phyloP scores from a whole-genome alignment of 2,797 vertebrate genomes.

The Ptychadena robeensis region DNA sequence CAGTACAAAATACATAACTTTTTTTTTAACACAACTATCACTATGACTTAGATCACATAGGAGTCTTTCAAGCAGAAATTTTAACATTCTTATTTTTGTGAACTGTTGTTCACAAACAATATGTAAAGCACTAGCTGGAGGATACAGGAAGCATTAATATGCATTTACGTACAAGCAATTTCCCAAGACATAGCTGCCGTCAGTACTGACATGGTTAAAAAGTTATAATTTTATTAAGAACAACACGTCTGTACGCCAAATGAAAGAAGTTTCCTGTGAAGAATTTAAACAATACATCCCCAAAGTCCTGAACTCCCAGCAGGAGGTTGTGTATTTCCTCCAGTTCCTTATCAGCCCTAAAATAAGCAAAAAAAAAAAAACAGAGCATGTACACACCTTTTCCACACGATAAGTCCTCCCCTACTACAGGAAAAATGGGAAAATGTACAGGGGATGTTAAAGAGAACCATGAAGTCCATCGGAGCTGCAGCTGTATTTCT shows the following conservation, averaged over 20 bases:
- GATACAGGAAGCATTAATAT: not conserved
- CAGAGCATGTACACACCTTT: conserved; percentile 76
- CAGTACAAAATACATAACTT: too few relatives aligned
- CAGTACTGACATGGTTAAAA: conserved; percentile 40
- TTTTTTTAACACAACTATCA: too few relatives aligned
- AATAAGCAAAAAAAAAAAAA: conserved; percentile 83
- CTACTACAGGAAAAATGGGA: conserved; percentile 55
- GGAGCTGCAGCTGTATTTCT: conserved; percentile 69
- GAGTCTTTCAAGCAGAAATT: not conserved
- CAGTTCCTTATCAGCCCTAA: conserved; percentile 85
- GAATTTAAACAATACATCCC: conserved; percentile 81
- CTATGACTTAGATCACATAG: too few relatives aligned
- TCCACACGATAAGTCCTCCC: conserved; percentile 72
- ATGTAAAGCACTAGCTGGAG: not conserved
- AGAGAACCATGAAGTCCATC: conserved; percentile 75
- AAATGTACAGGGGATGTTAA: conserved; percentile 62
- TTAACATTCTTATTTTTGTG: not conserved
- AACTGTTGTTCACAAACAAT: not conserved
- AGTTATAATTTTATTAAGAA: conserved; percentile 70
- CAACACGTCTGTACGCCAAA: conserved; percentile 78
- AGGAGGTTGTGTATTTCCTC: conserved; percentile 86
- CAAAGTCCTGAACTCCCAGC: conserved; percentile 81
- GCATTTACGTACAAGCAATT: not conserved
- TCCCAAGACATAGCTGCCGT: not conserved
- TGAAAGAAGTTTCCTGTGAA: conserved; percentile 81